These are phyloP conservation scores for Maccullochella peelii DNA, from an alignment of 2,113 vertebrate species.

Conservation along the genomic window DNA sequence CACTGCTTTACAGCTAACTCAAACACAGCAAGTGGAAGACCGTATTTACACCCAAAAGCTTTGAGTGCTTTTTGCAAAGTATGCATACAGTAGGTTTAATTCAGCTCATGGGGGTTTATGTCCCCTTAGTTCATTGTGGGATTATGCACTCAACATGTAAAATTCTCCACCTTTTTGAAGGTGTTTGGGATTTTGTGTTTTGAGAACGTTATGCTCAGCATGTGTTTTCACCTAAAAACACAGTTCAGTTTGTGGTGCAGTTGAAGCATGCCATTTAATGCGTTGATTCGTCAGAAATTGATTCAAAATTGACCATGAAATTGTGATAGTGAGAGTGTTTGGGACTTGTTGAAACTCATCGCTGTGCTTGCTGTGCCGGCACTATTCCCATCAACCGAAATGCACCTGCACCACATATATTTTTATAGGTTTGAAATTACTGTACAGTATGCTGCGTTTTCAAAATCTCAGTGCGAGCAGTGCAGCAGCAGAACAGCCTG, in stretches of 20 bases:
- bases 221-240: conserved; percentile 43
- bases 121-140: conserved; percentile 57
- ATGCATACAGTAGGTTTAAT: conserved; percentile 53
- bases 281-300: conserved; percentile 36
- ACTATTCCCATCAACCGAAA: conserved; percentile 31
- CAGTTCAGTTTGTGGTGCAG: conserved; percentile 18
- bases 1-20: conserved; percentile 2
- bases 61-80: conserved; percentile 32
- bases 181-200: conserved; percentile 54
- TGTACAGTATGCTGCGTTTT: conserved; percentile 18
- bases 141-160: conserved; percentile 64
- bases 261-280: conserved; percentile 1
- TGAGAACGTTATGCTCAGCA: conserved; percentile 30
- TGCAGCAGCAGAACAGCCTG: not conserved
- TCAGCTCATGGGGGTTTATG: conserved; percentile 55
- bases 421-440: conserved; percentile 8
- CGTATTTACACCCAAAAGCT: conserved; percentile 37
- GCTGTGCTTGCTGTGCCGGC: conserved; percentile 10
- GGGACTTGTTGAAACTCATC: conserved; percentile 16
- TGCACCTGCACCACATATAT: conserved; percentile 34
- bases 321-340: not conserved
- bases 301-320: conserved; percentile 21
- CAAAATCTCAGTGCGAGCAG: not conserved
- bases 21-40: conserved; percentile 14
- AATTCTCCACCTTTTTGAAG: conserved; percentile 50